Evolutionary conservation across 2,113 vertebrate species (phyloP).

Genomic region (Dolichotis patagonum): DNA sequence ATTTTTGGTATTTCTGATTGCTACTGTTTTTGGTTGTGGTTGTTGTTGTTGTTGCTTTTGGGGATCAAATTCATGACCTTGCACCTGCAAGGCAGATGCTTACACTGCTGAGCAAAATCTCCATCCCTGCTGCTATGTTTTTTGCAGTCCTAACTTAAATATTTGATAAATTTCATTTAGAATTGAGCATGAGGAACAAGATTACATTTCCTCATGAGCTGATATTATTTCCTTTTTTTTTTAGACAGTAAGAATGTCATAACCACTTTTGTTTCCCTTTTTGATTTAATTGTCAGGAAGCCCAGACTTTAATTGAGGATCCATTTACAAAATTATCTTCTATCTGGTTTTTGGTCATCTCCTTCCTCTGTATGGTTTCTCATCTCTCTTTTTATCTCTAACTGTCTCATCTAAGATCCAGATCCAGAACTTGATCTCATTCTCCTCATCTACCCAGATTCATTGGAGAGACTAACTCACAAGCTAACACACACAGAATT

Average conservation of each 20-base stretch:
- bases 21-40: neutral
- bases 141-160: slow-evolving; percentile 14
- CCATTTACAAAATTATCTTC: slow-evolving; percentile 60
- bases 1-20: neutral
- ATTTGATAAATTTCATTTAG: slow-evolving; percentile 55
- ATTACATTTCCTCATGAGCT: slow-evolving; percentile 50
- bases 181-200: slow-evolving; percentile 13
- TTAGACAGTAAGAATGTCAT: slow-evolving; percentile 24
- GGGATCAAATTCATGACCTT: no score
- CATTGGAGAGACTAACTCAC: neutral
- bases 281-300: slow-evolving; percentile 61
- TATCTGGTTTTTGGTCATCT: slow-evolving; percentile 32
- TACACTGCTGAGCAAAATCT: no score
- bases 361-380: slow-evolving; percentile 2
- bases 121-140: neutral
- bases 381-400: slow-evolving; percentile 10
- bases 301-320: slow-evolving; percentile 55
- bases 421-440: slow-evolving; percentile 11
- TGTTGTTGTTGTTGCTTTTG: no score
- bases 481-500: neutral
- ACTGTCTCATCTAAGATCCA: neutral
- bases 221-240: slow-evolving; percentile 33
- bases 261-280: slow-evolving; percentile 55
- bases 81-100: no score
- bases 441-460: neutral